phyloP scores from a whole-genome alignment of 1,140 invertebrate species.

The Bombus affinis region DNA sequence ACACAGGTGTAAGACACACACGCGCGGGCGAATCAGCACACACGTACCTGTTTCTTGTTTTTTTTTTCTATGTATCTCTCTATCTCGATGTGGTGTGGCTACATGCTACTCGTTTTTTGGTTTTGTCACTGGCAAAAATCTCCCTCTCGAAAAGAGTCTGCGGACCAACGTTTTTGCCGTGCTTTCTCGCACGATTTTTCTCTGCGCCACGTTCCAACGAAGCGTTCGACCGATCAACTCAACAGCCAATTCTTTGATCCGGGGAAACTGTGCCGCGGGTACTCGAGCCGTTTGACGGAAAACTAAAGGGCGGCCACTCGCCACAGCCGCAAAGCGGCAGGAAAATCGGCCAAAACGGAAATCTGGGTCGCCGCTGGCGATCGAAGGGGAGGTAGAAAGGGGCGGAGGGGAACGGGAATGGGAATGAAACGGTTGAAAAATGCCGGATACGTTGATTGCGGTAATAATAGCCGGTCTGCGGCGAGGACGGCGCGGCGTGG shows the following conservation, averaged over 20 bases:
- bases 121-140: slow-evolving; percentile 60
- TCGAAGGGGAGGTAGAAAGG: slow-evolving; percentile 16
- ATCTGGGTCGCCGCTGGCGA: neutral
- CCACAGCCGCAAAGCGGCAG: neutral
- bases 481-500: slow-evolving; percentile 67
- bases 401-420: slow-evolving; percentile 7
- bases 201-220: neutral
- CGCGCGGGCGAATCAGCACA: slow-evolving; percentile 70
- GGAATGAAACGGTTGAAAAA: slow-evolving; percentile 73
- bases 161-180: slow-evolving; percentile 36
- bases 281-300: neutral
- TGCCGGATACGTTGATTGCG: slow-evolving; percentile 78
- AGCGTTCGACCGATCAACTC: neutral
- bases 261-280: neutral
- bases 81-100: slow-evolving; percentile 81
- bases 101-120: slow-evolving; percentile 73
- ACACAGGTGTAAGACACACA: slow-evolving; percentile 39
- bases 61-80: slow-evolving; percentile 42
- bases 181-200: slow-evolving; percentile 11
- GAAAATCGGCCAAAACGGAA: neutral
- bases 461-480: slow-evolving; percentile 71
- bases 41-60: slow-evolving; percentile 61
- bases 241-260: neutral
- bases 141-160: slow-evolving; percentile 47
- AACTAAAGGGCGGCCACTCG: neutral